Evolutionary conservation across 2,113 vertebrate genomes (phyloP), one percentile per base, ranked within the genome.

Genomic region (Tachysurus fulvidraco): DNA sequence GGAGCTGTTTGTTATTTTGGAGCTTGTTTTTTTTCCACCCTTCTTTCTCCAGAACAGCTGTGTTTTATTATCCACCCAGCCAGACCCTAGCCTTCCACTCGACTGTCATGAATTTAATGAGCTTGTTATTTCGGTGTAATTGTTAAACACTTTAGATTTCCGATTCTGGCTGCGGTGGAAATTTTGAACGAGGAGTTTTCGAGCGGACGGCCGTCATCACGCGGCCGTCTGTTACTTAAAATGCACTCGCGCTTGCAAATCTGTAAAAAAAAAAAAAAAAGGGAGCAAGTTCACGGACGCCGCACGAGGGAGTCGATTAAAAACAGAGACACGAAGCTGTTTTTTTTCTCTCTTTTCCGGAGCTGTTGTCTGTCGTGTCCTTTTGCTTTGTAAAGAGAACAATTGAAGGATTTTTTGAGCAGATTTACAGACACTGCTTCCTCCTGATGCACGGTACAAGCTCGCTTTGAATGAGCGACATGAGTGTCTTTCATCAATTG

Each of bases 401-500:
- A 17, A 30, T 69, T 17, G 28, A 23, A 41, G 7, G 23, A 13
- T 71, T 71, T 30, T 30, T 28, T 14, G 36, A 82, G 41, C 10
- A 36, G 8, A 83, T 6, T 69, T 23, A 16, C 28, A 57, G 5
- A 30, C 57, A 7, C 52, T 8, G 71, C 41, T 57, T 44, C 21
- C 41, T 57, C 30, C 21, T 9, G 74, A 83, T 60, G 77, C 74
- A 82, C 90, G 81, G 88, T 91, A 91, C 87, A 92, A 89, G 83
- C 86, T 87, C 57, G 89, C 86, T 62, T 88, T 91, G 92, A 94
- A 94, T 91, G 93, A 94, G 91, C 93, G 94, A 94, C 93, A 94
- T 93, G 93, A 94, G 93, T 92, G 92, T 91, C 93, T 94, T 94
- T 95, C 94, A 95, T 95, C 94, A 95, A 95, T 95, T 94, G 94